Percentiles rank a stretch among this genome's conserved stretches.
Evolutionary conservation across 2,888 invertebrate genomes (phyloP).

Genomic region (Coecobrya sp.): DNA sequence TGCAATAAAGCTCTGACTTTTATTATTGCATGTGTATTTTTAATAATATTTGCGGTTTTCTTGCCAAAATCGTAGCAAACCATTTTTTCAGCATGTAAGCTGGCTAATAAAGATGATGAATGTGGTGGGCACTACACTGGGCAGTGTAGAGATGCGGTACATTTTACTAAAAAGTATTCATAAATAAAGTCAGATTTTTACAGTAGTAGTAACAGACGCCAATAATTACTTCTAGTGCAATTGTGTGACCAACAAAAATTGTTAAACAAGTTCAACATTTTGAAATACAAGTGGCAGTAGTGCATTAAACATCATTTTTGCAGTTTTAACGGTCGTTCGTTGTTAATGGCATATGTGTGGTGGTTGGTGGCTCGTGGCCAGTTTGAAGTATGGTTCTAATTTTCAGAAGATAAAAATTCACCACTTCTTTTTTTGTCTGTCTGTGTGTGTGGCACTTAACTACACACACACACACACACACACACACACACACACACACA

Average conservation of each 20-base stretch:
- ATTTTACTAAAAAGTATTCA: neutral
- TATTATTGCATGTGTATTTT: constrained; percentile 32
- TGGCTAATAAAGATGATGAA: neutral
- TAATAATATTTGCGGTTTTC: constrained; percentile 61
- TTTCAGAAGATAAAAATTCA: constrained; percentile 55
- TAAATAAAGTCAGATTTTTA: too few species aligned
- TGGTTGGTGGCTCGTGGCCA: constrained; percentile 55
- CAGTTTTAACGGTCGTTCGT: neutral
- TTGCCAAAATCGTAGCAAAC: constrained; percentile 35
- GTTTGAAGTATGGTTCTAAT: constrained; percentile 32
- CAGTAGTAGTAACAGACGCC: neutral
- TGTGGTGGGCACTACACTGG: neutral
- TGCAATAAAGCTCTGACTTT: neutral
- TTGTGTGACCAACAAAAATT: constrained; percentile 25
- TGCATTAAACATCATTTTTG: neutral
- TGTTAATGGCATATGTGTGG: neutral
- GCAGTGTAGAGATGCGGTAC: neutral
- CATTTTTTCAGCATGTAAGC: too few species aligned
- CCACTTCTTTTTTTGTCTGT: neutral
- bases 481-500: neutral
- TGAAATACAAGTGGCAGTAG: neutral
- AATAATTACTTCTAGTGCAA: neutral
- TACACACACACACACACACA: neutral
- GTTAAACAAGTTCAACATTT: neutral
- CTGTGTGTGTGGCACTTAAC: neutral